Conservation (phyloP, 2,888 invertebrate species). For the Agapostemon virescens region DNA sequence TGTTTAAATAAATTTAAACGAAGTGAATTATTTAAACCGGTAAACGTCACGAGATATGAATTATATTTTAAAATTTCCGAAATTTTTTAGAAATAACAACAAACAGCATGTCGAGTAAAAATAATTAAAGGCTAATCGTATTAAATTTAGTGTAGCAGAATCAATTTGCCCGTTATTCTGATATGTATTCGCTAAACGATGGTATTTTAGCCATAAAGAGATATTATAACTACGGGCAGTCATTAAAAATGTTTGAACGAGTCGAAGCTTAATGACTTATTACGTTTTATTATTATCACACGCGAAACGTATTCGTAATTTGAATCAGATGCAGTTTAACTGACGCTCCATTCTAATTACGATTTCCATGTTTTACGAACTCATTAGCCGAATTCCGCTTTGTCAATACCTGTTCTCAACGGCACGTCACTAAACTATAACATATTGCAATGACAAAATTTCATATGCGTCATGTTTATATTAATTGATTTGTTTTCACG, state of each 20-base stretch:
- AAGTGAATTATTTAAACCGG: too few relatives aligned
- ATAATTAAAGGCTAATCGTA: too few relatives aligned
- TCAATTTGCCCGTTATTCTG: background rate
- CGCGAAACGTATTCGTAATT: conserved; percentile 18
- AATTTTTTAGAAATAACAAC: too few relatives aligned
- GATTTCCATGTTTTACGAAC: conserved; percentile 36
- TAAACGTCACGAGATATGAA: too few relatives aligned
- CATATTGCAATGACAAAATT: conserved; percentile 17
- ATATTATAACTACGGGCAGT: background rate
- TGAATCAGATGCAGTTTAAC: conserved; percentile 16
- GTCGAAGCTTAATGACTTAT: conserved; percentile 18
- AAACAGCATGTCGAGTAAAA: too few relatives aligned
- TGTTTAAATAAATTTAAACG: too few relatives aligned
- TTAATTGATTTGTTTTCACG: conserved; percentile 25
- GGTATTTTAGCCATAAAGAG: background rate
- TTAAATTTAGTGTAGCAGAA: background rate
- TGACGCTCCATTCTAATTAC: conserved; percentile 32
- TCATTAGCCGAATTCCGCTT: conserved; percentile 30
- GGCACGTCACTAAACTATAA: conserved; percentile 15
- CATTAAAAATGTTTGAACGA: background rate
- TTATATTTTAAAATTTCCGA: too few relatives aligned
- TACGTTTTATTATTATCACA: conserved; percentile 25
- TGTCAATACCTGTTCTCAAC: conserved; percentile 22
- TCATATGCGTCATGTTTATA: background rate
- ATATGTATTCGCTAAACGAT: background rate